phyloP scores from a whole-genome alignment of 2,113 vertebrate genomes.

The Percopsis transmontana region DNA sequence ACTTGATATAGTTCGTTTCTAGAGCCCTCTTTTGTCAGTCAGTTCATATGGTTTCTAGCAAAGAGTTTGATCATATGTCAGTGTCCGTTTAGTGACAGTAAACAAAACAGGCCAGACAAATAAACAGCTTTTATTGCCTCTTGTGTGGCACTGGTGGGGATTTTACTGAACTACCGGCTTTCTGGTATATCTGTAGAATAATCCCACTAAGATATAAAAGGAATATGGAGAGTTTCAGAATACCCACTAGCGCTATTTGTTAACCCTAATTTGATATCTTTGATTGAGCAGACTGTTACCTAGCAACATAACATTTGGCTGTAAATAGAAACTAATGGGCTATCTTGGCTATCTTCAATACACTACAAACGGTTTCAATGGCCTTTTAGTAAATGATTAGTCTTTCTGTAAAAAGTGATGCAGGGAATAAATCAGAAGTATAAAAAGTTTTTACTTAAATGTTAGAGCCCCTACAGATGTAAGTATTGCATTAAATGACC shows the following conservation, averaged over 20 bases:
- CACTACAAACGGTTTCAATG: constrained; percentile 33
- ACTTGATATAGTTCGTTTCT: constrained; percentile 66
- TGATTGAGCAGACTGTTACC: constrained; percentile 60
- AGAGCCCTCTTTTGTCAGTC: constrained; percentile 60
- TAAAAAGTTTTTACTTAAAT: not conserved
- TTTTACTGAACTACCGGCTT: not conserved
- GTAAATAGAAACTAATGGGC: constrained; percentile 72
- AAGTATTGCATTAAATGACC: too few species aligned
- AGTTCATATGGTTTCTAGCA: constrained; percentile 38
- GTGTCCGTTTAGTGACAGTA: constrained; percentile 56
- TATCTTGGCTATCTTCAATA: constrained; percentile 47
- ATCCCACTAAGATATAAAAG: not conserved
- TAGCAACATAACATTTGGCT: constrained; percentile 75
- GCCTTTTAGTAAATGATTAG: constrained; percentile 37
- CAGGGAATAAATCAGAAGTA: not conserved
- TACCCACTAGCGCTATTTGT: not conserved
- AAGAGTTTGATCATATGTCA: constrained; percentile 61
- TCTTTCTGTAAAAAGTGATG: constrained; percentile 5
- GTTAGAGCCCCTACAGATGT: not conserved
- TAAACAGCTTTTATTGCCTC: constrained; percentile 47
- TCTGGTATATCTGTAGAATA: not conserved
- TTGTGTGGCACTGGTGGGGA: constrained; percentile 21
- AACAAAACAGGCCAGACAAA: constrained; percentile 44
- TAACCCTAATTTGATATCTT: constrained; percentile 63
- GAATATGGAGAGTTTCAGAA: not conserved